Evolutionary conservation across 2,797 vertebrate genomes (phyloP).

Genomic region (Malacoctenus gilli): DNA sequence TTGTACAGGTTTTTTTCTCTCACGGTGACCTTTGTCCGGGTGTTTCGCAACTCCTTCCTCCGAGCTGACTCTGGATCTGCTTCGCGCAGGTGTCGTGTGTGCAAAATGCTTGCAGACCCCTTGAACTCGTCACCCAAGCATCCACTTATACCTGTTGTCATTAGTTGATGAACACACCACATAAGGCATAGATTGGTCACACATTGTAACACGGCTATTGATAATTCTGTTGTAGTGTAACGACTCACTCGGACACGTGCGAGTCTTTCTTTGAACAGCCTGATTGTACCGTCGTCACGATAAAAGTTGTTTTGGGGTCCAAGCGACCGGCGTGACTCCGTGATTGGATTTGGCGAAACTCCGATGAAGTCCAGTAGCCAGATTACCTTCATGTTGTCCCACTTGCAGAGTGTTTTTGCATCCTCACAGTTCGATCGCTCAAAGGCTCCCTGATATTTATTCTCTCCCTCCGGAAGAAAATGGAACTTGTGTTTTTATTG

Average conservation of each 20-base stretch:
- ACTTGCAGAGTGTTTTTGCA: constrained; percentile 20
- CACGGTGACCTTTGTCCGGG: constrained; percentile 31
- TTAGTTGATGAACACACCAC: constrained; percentile 13
- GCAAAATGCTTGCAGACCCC: constrained; percentile 2
- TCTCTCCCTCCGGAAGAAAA: neutral
- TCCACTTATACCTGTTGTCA: neutral
- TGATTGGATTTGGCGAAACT: constrained; percentile 12
- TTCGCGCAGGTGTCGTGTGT: constrained; percentile 28
- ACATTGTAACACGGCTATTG: constrained; percentile 2
- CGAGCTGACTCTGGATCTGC: constrained; percentile 12
- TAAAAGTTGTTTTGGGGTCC: constrained; percentile 19
- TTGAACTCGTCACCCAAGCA: neutral
- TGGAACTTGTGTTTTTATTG: constrained; percentile 22
- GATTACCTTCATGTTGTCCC: constrained; percentile 37
- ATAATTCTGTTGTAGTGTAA: neutral
- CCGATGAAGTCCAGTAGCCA: constrained; percentile 11
- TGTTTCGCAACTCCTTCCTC: constrained; percentile 24
- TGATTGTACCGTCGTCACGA: constrained; percentile 30
- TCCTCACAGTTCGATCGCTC: no score
- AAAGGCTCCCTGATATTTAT: constrained; percentile 2
- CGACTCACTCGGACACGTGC: no score
- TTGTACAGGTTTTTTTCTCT: constrained; percentile 13
- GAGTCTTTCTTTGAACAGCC: constrained; percentile 39
- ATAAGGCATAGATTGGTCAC: neutral
- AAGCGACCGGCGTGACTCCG: constrained; percentile 1